phyloP scores from a whole-genome alignment of 1,140 invertebrate species.

The Drosophila nigrodunni region DNA sequence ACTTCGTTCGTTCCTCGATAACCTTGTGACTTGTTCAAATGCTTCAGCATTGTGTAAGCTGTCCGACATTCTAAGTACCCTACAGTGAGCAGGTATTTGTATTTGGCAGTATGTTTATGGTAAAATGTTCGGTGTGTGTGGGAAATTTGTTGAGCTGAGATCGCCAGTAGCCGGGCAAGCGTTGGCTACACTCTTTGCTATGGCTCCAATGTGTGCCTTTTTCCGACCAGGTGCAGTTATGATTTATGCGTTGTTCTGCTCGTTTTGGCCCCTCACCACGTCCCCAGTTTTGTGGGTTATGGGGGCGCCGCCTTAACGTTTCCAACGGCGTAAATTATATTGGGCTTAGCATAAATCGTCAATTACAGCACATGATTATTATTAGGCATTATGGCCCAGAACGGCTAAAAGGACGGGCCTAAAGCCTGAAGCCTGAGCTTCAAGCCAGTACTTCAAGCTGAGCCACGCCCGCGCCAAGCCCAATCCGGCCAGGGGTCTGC shows the following conservation, averaged over 20 bases:
- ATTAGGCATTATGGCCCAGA: slow-evolving; percentile 74
- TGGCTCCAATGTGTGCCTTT: slow-evolving; percentile 19
- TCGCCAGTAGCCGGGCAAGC: slow-evolving; percentile 54
- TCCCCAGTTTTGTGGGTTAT: slow-evolving; percentile 10
- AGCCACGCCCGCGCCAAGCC: slow-evolving; percentile 75
- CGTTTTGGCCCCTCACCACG: slow-evolving; percentile 25
- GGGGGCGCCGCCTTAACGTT: slow-evolving; percentile 65
- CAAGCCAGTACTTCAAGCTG: slow-evolving; percentile 14
- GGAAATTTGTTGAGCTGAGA: slow-evolving; percentile 63
- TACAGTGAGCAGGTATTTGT: slow-evolving; percentile 33
- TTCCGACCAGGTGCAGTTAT: slow-evolving; percentile 74
- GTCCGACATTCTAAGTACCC: slow-evolving; percentile 63
- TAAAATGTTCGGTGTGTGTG: slow-evolving; percentile 67
- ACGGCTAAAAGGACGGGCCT: slow-evolving; percentile 32
- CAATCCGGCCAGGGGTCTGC: slow-evolving; percentile 70
- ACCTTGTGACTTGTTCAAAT: slow-evolving; percentile 2
- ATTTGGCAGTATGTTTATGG: slow-evolving; percentile 28
- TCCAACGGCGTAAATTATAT: slow-evolving; percentile 80
- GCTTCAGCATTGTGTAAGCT: slow-evolving; percentile 63
- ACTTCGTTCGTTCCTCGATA: neutral
- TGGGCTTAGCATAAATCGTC: slow-evolving; percentile 81
- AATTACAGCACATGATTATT: slow-evolving; percentile 82
- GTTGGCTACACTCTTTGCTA: slow-evolving; percentile 11
- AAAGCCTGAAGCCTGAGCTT: slow-evolving; percentile 27
- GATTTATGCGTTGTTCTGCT: slow-evolving; percentile 61